These are phyloP conservation scores for Digitonthophagus gazella DNA, from an alignment of 2,888 invertebrate genomes.

Conservation along the genomic window DNA sequence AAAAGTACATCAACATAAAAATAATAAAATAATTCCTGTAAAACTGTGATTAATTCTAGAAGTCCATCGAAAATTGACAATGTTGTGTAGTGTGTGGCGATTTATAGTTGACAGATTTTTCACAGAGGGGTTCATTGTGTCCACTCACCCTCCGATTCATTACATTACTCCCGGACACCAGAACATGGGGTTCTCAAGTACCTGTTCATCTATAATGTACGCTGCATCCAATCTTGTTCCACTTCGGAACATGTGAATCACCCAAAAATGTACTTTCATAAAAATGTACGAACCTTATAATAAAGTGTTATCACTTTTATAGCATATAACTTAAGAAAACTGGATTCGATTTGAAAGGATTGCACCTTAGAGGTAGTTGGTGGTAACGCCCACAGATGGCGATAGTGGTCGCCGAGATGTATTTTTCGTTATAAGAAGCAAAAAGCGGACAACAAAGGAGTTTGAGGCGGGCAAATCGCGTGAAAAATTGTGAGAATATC, in stretches of 20 bases:
- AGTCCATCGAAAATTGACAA: neutral
- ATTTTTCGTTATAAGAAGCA: neutral
- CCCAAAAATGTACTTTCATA: slow-evolving; percentile 21
- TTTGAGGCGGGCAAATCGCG: too few species aligned
- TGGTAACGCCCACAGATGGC: slow-evolving; percentile 17
- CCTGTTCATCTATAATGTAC: slow-evolving; percentile 52
- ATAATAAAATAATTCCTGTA: too few species aligned
- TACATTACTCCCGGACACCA: slow-evolving; percentile 39
- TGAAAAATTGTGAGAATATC: slow-evolving; percentile 10
- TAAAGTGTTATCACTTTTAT: neutral
- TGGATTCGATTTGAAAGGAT: too few species aligned
- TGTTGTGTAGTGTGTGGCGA: slow-evolving; percentile 34
- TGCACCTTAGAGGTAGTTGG: slow-evolving; percentile 7
- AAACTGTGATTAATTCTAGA: neutral
- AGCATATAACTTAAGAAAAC: too few species aligned
- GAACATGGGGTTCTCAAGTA: slow-evolving; percentile 46
- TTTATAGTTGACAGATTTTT: slow-evolving; percentile 46
- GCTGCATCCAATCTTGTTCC: slow-evolving; percentile 47
- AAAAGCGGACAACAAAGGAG: neutral
- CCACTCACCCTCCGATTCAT: slow-evolving; percentile 38
- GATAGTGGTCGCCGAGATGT: neutral
- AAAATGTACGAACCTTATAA: neutral
- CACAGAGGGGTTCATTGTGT: slow-evolving; percentile 38
- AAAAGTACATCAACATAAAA: too few species aligned
- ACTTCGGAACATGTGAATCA: slow-evolving; percentile 47